Base-by-base conservation (phyloP, 2,113 vertebrate genomes). In the Panthera leo region DNA sequence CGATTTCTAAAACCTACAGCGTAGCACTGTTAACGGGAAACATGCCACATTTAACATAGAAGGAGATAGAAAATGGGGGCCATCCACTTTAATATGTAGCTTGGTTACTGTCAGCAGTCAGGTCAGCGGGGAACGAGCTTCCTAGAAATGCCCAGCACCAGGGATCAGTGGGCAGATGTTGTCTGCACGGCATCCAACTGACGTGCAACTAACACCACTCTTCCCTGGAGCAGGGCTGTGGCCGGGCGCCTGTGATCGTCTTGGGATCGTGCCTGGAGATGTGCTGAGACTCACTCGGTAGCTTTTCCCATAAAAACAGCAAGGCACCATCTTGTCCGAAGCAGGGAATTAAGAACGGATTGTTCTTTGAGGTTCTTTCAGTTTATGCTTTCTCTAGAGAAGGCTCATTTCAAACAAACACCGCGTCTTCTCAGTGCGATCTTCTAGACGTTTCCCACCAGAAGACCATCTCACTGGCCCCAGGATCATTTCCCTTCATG, bases 391-490 rank as follows among this genome's bases (percentile, higher is more conserved):
- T 63, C 51, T 21, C 29, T 2, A 18, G 27, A 21, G 36, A 42
- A 39, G 31, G 5, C 3, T 45, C 25, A 3, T 10, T 16, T n/a
- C 48, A n/a, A 55, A 61, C 8, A 27, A 61, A 1, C 7, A 14
- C 2, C 0, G 0, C 0, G 1, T 27, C 2, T 5, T 25, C 13
- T 78, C 25, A 5, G 19, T 34, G 2, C 51, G 21, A 1, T 21
- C 8, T 68, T 51, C 36, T 0, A 45, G 34, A 7, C 8, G 0
- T 53, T n/a, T 73, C 68, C 51, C 3, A 14, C 9, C 42, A 23
- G 18, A 14, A 16, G 3, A 6, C 48, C 4, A 0, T 13, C 34
- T 76, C 34, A 19, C 4, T 4, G 45, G 75, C 42, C 14, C 55
- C 76, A n/a, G 7, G 19, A 51, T 34, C 68, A 39, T n/a, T 7